A percentile compares a stretch with the other conserved stretches of the same genome.
phyloP scores from a whole-genome alignment of 1,140 invertebrate genomes.

The Coelopa frigida region DNA sequence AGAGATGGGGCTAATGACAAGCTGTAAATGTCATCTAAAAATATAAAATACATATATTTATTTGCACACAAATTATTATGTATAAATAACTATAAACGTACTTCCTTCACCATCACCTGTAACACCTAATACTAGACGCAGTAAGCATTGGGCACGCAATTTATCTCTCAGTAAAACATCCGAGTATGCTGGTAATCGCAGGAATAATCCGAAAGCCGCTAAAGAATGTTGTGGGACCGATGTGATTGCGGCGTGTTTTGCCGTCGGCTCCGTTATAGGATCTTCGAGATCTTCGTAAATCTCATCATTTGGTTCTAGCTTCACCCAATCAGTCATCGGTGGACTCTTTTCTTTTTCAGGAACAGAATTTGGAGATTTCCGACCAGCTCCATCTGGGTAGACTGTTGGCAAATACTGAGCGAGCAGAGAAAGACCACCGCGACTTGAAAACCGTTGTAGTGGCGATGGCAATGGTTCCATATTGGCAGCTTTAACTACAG shows the following conservation, averaged over 20 bases:
- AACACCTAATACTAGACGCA: conserved; percentile 79
- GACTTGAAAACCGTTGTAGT: conserved; percentile 73
- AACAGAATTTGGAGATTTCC: conserved; percentile 42
- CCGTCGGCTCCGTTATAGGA: conserved; percentile 38
- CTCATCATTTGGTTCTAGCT: conserved; percentile 62
- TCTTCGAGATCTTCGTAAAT: conserved; percentile 61
- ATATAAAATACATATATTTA: background rate
- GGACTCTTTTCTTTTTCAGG: conserved; percentile 49
- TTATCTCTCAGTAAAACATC: conserved; percentile 78
- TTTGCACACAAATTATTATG: background rate
- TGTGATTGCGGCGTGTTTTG: conserved; percentile 33
- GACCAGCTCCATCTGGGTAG: conserved; percentile 60
- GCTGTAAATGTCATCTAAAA: conserved; percentile 63
- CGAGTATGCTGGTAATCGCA: conserved; percentile 81
- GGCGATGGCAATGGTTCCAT: conserved; percentile 45
- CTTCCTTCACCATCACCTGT: conserved; percentile 85
- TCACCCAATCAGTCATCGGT: conserved; percentile 69
- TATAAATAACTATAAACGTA: conserved; percentile 37
- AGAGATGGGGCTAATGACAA: conserved; percentile 66
- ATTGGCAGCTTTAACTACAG: conserved; percentile 23
- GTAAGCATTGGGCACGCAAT: conserved; percentile 73
- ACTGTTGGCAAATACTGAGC: conserved; percentile 79
- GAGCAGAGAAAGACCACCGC: conserved; percentile 78
- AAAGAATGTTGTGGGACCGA: conserved; percentile 81
- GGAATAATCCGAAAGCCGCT: conserved; percentile 80